A percentile compares a stretch with the other conserved stretches of the same genome.
phyloP scores from a whole-genome alignment of 2,113 vertebrate species.

The Vimba vimba region DNA sequence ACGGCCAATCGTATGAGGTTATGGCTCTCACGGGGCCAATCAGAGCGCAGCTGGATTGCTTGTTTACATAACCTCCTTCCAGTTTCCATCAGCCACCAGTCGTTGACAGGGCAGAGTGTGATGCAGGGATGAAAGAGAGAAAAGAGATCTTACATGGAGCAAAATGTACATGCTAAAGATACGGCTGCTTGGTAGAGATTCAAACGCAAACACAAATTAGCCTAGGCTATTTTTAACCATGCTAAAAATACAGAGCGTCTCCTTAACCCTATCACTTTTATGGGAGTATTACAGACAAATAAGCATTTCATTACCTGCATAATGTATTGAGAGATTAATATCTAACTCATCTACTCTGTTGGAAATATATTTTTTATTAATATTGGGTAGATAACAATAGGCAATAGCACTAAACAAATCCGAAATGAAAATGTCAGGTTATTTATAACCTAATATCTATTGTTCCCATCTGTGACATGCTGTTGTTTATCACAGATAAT shows the following conservation, averaged over 20 bases:
- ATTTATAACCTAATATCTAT: not conserved
- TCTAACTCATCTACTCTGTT: not conserved
- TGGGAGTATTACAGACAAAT: not conserved
- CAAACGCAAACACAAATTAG: not conserved
- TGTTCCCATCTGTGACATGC: not conserved
- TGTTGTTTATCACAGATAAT: not conserved
- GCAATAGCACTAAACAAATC: not conserved
- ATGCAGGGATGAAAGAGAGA: conserved; percentile 42
- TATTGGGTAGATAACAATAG: not conserved
- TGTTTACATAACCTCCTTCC: conserved; percentile 43
- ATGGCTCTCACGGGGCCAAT: not conserved
- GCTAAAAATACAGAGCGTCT: not conserved
- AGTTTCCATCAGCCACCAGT: conserved; percentile 24
- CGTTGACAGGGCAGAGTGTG: not conserved
- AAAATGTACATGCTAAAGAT: conserved; percentile 17
- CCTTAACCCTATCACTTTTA: not conserved
- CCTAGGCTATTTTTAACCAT: not conserved
- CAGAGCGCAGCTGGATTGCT: not conserved
- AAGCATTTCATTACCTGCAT: not conserved
- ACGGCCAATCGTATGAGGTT: not conserved
- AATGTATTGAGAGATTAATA: not conserved
- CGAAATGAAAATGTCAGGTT: not conserved
- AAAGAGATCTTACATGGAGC: conserved; percentile 34
- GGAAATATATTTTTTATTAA: not conserved
- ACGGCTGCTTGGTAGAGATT: not conserved